Conservation (phyloP, 1,140 invertebrate genomes). For the Drosophila chauvacae region DNA sequence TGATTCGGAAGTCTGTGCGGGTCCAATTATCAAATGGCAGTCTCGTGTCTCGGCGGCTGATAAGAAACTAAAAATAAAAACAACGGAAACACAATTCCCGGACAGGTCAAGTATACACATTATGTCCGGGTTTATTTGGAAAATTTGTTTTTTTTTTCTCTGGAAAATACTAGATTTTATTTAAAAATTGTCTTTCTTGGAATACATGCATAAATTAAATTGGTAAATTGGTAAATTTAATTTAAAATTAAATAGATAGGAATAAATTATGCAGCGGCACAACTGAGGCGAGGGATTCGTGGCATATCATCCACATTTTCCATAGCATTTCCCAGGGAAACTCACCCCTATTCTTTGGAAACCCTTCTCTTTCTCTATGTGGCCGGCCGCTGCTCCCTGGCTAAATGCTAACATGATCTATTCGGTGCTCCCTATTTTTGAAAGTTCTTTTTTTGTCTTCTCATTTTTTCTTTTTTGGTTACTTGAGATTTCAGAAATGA, state of each 20-base stretch:
- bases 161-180: conserved; percentile 40
- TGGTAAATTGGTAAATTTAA: conserved; percentile 9
- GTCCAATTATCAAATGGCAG: conserved; percentile 25
- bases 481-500: conserved; percentile 68
- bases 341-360: conserved; percentile 15
- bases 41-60: conserved; percentile 46
- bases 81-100: conserved; percentile 37
- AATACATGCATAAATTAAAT: conserved; percentile 19
- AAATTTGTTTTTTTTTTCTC: neutral
- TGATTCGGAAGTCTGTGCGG: conserved; percentile 14
- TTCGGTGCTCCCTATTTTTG: conserved; percentile 13
- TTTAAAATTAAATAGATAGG: conserved; percentile 21
- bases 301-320: neutral
- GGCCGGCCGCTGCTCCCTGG: conserved; percentile 6
- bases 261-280: conserved; percentile 27
- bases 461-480: conserved; percentile 59
- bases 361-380: neutral
- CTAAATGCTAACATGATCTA: conserved; percentile 54
- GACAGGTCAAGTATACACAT: conserved; percentile 6
- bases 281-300: neutral
- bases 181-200: conserved; percentile 23
- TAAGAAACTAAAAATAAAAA: conserved; percentile 37
- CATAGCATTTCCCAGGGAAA: neutral
- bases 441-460: conserved; percentile 5
- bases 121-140: conserved; percentile 36